Evolutionary conservation across 2,888 invertebrate genomes (phyloP).

Genomic region (Eupithecia abbreviata): DNA sequence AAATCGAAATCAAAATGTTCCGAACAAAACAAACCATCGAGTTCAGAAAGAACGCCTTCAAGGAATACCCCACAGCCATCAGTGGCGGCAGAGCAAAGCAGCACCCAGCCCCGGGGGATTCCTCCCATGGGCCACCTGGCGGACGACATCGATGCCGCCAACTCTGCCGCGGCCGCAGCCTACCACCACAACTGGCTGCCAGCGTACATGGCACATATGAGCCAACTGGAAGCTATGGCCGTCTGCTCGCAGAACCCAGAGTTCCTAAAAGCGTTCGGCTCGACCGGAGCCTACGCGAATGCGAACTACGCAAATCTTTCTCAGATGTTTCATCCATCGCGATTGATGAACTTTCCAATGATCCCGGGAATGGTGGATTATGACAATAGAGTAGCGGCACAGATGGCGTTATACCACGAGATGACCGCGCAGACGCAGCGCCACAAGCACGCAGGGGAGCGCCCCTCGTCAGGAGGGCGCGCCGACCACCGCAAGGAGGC

Average conservation of each 20-base stretch:
- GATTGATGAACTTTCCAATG: conserved; percentile 76
- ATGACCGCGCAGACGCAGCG: conserved; percentile 32
- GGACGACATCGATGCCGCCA: conserved; percentile 87
- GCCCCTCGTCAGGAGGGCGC: conserved; percentile 54
- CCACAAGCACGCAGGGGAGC: conserved; percentile 30
- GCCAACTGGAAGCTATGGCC: conserved; percentile 85
- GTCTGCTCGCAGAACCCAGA: conserved; percentile 84
- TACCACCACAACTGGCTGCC: conserved; percentile 91
- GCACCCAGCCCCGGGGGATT: conserved; percentile 63
- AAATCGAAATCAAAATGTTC: conserved; percentile 13
- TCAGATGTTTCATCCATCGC: conserved; percentile 75
- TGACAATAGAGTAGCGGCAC: conserved; percentile 69
- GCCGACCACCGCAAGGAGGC: conserved; percentile 64
- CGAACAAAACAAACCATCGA: conserved; percentile 19
- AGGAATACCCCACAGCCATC: conserved; percentile 41
- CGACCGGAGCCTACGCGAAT: conserved; percentile 77
- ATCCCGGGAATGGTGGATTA: conserved; percentile 80
- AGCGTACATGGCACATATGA: conserved; percentile 72
- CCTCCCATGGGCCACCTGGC: conserved; percentile 79
- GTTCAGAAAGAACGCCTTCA: conserved; percentile 22
- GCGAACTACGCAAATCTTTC: conserved; percentile 78
- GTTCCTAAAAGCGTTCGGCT: conserved; percentile 83
- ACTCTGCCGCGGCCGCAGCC: conserved; percentile 87
- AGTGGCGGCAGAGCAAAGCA: conserved; percentile 59
- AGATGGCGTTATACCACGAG: conserved; percentile 88